These are phyloP conservation scores for Matsumurasca onukii DNA, from an alignment of 1,140 invertebrate species.

Conservation along the genomic window DNA sequence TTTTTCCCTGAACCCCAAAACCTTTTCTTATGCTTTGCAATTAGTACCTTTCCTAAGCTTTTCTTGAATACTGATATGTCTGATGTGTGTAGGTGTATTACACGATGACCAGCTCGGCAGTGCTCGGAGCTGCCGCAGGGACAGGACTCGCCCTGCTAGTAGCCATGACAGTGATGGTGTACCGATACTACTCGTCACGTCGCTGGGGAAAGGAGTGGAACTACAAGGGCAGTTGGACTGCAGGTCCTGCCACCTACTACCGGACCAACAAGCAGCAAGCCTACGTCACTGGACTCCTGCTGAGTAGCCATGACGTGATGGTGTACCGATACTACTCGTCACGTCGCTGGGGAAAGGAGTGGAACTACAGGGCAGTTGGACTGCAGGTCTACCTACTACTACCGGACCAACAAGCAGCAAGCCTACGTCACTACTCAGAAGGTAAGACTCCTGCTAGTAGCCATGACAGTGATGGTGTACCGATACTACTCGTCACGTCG, in stretches of 20 bases:
- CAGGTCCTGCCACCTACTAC: slow-evolving; percentile 26
- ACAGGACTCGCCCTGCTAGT: slow-evolving; percentile 60
- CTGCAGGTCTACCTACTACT: too few species aligned
- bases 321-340: slow-evolving; percentile 62
- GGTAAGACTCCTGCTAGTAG: too few species aligned
- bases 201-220: slow-evolving; percentile 33
- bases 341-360: slow-evolving; percentile 29
- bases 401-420: too few species aligned
- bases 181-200: slow-evolving; percentile 58
- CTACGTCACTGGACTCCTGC: slow-evolving; percentile 42
- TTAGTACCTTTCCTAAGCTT: too few species aligned
- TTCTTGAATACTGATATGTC: too few species aligned
- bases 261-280: background rate
- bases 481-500: slow-evolving; percentile 56
- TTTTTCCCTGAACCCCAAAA: too few species aligned
- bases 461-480: slow-evolving; percentile 64
- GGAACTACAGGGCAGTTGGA: slow-evolving; percentile 24
- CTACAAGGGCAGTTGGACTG: slow-evolving; percentile 18
- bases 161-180: slow-evolving; percentile 64
- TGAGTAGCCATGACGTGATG: slow-evolving; percentile 63
- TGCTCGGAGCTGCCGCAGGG: slow-evolving; percentile 63
- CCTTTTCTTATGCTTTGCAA: too few species aligned
- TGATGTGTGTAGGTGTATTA: slow-evolving; percentile 18
- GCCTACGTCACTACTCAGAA: too few species aligned
- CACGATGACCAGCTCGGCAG: slow-evolving; percentile 59